Percentiles rank a stretch among this genome's conserved stretches.
These are phyloP conservation scores for Stictonetta naevosa DNA, from an alignment of 2,113 vertebrate genomes.

Conservation along the genomic window DNA sequence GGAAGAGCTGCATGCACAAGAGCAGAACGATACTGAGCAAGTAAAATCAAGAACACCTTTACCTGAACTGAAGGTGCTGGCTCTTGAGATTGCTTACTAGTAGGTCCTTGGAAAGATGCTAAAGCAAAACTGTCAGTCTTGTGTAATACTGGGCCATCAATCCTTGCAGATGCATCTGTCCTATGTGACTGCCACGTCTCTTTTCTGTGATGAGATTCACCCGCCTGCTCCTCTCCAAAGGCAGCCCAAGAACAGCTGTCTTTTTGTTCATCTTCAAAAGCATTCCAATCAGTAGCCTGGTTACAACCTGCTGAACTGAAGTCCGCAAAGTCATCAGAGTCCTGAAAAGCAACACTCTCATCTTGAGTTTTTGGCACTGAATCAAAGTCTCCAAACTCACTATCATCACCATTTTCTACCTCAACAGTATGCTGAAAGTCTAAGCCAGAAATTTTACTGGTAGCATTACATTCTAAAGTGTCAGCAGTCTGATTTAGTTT, in stretches of 20 bases:
- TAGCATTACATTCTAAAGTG: conserved; percentile 43
- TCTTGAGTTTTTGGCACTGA: conserved; percentile 76
- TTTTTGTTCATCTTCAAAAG: conserved; percentile 82
- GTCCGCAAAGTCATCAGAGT: conserved; percentile 92
- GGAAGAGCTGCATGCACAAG: neutral
- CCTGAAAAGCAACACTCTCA: conserved; percentile 78
- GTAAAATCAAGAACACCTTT: neutral
- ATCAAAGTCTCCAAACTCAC: conserved; percentile 77
- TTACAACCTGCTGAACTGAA: conserved; percentile 88
- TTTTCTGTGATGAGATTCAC: conserved; percentile 73
- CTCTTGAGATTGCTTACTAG: conserved; percentile 69
- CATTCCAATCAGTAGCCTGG: conserved; percentile 81
- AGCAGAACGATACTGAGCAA: neutral
- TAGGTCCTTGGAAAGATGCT: conserved; percentile 63
- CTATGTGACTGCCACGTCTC: conserved; percentile 77
- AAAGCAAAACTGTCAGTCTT: conserved; percentile 61
- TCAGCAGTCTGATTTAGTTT: conserved; percentile 55
- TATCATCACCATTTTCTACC: conserved; percentile 67
- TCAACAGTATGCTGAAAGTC: conserved; percentile 56
- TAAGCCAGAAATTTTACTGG: conserved; percentile 39
- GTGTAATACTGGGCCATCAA: conserved; percentile 48
- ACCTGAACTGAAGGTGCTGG: conserved; percentile 80
- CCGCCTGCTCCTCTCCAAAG: conserved; percentile 78
- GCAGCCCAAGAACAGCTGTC: conserved; percentile 83
- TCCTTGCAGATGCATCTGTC: conserved; percentile 54